phyloP scores from a whole-genome alignment of 1,140 invertebrate species.

The Glomeris maerens region DNA sequence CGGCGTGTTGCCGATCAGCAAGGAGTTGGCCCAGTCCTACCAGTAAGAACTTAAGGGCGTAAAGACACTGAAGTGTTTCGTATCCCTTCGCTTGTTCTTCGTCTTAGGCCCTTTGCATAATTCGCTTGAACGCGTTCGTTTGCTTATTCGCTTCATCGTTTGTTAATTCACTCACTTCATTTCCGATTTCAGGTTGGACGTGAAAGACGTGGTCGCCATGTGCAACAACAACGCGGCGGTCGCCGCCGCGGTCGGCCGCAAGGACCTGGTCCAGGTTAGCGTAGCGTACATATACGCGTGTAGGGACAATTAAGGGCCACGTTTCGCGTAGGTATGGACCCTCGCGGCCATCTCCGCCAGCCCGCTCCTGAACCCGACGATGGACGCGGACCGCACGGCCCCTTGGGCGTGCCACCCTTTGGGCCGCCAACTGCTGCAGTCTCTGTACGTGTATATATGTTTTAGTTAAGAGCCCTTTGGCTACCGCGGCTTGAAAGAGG shows the following conservation, averaged over 20 bases:
- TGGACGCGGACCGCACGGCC: slow-evolving; percentile 37
- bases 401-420: slow-evolving; percentile 69
- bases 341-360: slow-evolving; percentile 54
- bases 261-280: slow-evolving; percentile 57
- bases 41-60: no score
- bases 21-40: slow-evolving; percentile 67
- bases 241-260: slow-evolving; percentile 53
- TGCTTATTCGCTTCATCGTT: not conserved
- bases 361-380: slow-evolving; percentile 33
- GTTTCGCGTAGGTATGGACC: slow-evolving; percentile 48
- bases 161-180: slow-evolving; percentile 4
- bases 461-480: slow-evolving; percentile 8
- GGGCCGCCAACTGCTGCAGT: slow-evolving; percentile 65
- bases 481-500: not conserved
- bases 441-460: slow-evolving; percentile 49
- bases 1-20: slow-evolving; percentile 57
- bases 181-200: slow-evolving; percentile 37
- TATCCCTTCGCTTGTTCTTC: slow-evolving; percentile 7
- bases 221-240: slow-evolving; percentile 65
- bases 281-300: slow-evolving; percentile 1
- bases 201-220: slow-evolving; percentile 44
- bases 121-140: slow-evolving; percentile 14
- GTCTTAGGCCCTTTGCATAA: not conserved
- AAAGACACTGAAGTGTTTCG: slow-evolving; percentile 32
- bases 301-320: not conserved